Percentiles rank a stretch among this genome's conserved stretches.
phyloP scores from a whole-genome alignment of 92 coral and sea anemone species.

The Epizoanthus stellaris region DNA sequence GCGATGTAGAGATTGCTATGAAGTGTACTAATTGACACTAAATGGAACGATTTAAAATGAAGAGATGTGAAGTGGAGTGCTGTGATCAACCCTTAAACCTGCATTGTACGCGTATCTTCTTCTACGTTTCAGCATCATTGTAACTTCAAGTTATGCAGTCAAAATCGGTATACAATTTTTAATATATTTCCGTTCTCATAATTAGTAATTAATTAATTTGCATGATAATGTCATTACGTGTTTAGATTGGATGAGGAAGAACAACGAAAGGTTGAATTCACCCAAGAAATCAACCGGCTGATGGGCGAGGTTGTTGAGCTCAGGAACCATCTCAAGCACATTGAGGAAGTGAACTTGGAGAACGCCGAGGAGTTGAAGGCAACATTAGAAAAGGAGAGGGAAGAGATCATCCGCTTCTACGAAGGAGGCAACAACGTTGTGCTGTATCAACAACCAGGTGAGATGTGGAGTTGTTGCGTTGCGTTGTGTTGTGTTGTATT shows the following conservation, averaged over 20 bases:
- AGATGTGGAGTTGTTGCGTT: background rate
- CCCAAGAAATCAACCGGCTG: slow-evolving; percentile 73
- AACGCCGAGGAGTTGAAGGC: slow-evolving; percentile 63
- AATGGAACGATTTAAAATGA: no score
- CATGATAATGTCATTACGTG: background rate
- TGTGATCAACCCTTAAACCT: no score
- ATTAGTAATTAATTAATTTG: no score
- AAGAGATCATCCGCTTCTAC: slow-evolving; percentile 40
- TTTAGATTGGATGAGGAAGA: slow-evolving; percentile 69
- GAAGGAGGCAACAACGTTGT: slow-evolving; percentile 35
- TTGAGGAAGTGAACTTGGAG: slow-evolving; percentile 60
- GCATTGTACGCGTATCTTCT: no score
- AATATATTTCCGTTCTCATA: no score
- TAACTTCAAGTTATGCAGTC: no score
- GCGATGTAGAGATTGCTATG: no score
- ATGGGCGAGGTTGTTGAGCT: slow-evolving; percentile 72
- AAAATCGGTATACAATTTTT: no score
- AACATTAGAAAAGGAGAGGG: slow-evolving; percentile 51
- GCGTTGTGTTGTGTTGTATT: no score
- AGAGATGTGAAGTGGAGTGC: no score
- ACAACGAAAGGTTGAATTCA: slow-evolving; percentile 63
- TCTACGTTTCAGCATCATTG: no score
- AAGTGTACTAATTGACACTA: no score
- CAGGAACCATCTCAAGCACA: slow-evolving; percentile 60
- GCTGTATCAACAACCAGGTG: slow-evolving; percentile 26